Conservation (phyloP, 2,797 vertebrate species). For the Xerus rutilus region DNA sequence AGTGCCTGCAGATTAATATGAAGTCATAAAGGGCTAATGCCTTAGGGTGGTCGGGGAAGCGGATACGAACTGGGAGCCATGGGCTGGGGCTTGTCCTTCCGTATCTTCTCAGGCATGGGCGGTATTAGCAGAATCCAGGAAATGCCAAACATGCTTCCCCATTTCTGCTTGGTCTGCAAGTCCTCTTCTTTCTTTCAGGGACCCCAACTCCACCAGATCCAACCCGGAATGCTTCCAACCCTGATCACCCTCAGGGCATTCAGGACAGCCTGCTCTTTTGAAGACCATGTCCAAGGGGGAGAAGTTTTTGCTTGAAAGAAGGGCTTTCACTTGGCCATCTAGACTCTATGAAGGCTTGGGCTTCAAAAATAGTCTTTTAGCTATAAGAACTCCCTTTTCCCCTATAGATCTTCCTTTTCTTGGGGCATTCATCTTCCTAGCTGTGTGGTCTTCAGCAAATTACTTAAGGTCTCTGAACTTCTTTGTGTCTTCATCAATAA, state of each 20-base stretch:
- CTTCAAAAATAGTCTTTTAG: not conserved
- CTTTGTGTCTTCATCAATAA: not conserved
- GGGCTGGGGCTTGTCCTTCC: not conserved
- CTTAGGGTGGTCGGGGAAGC: conserved; percentile 82
- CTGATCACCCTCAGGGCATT: not conserved
- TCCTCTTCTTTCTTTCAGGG: not conserved
- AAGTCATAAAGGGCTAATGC: conserved; percentile 91
- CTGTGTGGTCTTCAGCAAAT: not conserved
- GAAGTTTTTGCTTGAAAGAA: not conserved
- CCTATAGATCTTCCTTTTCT: not conserved
- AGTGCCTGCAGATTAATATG: conserved; percentile 95
- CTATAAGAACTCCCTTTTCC: conserved; percentile 20
- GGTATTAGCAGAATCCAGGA: not conserved
- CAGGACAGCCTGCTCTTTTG: not conserved
- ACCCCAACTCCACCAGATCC: not conserved
- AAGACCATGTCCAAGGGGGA: not conserved
- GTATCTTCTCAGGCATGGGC: conserved; percentile 21
- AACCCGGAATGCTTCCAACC: not conserved
- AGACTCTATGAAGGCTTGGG: not conserved
- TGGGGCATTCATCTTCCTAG: not conserved
- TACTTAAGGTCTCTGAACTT: conserved; percentile 9
- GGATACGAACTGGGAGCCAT: conserved; percentile 71
- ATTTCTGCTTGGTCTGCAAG: not conserved
- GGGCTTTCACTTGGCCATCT: not conserved
- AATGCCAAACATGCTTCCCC: not conserved